Conservation (phyloP, 2,888 invertebrate genomes). For the Andrena minutula region DNA sequence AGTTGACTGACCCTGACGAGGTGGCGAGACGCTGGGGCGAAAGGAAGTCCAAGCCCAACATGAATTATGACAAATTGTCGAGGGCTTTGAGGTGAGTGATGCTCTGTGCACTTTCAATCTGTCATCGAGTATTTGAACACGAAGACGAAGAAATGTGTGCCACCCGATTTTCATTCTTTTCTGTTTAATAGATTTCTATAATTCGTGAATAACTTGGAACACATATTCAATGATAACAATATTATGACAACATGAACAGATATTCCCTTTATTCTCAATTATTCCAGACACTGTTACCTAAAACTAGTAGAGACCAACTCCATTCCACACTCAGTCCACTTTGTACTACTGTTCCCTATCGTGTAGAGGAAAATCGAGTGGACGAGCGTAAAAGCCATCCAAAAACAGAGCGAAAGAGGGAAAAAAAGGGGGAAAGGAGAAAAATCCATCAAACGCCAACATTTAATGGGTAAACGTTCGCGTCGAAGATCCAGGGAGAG, state of each 20-base stretch:
- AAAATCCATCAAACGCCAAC: constrained; percentile 31
- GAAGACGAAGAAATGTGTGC: no score
- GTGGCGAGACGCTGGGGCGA: constrained; percentile 99
- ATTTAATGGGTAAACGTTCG: constrained; percentile 63
- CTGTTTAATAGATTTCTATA: no score
- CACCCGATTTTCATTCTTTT: no score
- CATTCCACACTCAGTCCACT: no score
- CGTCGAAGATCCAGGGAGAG: constrained; percentile 50
- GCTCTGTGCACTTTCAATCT: constrained; percentile 1
- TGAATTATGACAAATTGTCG: constrained; percentile 99
- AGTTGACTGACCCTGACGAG: constrained; percentile 99
- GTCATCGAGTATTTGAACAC: no score
- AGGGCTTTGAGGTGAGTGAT: constrained; percentile 94
- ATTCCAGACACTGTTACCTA: background rate
- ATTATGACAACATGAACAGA: no score
- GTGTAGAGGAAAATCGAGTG: constrained; percentile 6
- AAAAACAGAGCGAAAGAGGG: background rate
- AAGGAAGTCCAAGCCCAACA: constrained; percentile 99
- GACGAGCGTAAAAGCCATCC: background rate
- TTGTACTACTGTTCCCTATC: no score
- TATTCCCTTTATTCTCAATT: no score
- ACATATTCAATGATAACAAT: no score
- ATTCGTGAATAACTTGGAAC: no score
- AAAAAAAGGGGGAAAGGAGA: background rate
- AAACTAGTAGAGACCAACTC: background rate